phyloP scores from a whole-genome alignment of 2,888 invertebrate species.

The Rhamphomyia laevipes region DNA sequence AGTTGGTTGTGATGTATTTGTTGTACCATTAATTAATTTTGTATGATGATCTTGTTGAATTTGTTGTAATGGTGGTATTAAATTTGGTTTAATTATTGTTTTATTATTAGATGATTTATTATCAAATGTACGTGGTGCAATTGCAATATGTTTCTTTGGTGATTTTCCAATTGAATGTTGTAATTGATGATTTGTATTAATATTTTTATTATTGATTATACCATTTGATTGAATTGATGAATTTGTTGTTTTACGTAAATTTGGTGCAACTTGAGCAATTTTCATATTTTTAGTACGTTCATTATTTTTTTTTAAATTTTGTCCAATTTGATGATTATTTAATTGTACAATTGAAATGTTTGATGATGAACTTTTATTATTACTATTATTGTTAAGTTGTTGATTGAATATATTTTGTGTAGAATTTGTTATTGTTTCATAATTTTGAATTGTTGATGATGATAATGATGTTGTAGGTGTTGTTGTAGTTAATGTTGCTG shows the following conservation, averaged over 20 bases:
- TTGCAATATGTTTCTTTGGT: conserved; percentile 37
- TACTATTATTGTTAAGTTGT: conserved; percentile 20
- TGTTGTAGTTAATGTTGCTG: conserved; percentile 10
- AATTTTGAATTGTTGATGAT: conserved; percentile 18
- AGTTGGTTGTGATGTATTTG: conserved; percentile 40
- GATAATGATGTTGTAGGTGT: conserved; percentile 11
- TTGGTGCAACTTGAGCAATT: conserved; percentile 37
- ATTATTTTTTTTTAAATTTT: conserved; percentile 36
- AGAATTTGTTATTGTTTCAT: not conserved
- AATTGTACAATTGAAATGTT: conserved; percentile 5
- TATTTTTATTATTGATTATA: not conserved
- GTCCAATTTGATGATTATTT: conserved; percentile 8
- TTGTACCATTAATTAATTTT: conserved; percentile 7
- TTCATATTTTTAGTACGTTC: conserved; percentile 37
- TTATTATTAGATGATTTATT: conserved; percentile 28
- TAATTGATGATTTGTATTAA: conserved; percentile 2
- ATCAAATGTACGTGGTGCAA: conserved; percentile 35
- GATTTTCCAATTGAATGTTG: conserved; percentile 25
- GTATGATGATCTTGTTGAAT: conserved; percentile 2
- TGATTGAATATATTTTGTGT: not conserved
- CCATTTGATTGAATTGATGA: conserved; percentile 4
- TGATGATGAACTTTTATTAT: too few relatives aligned
- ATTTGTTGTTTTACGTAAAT: conserved; percentile 33
- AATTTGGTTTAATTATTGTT: conserved; percentile 4
- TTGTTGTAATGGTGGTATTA: conserved; percentile 3